Percentiles rank a stretch among this genome's conserved stretches.
Conservation (phyloP, 2,888 invertebrate genomes). For the Cheilosia grossa region DNA sequence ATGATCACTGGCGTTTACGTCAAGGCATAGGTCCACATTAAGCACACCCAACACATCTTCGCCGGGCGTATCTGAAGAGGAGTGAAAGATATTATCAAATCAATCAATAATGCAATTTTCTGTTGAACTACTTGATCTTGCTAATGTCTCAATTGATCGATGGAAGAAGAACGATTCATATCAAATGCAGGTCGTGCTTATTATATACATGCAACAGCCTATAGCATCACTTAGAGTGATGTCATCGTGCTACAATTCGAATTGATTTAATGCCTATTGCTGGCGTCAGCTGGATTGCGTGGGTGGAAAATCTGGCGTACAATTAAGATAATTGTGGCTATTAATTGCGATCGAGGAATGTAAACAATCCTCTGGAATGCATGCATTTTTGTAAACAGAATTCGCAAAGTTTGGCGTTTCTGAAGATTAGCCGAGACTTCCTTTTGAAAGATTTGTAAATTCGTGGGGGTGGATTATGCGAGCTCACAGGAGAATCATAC, state of each 20-base stretch:
- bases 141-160: constrained; percentile 37
- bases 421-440: background rate
- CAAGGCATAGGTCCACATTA: constrained; percentile 89
- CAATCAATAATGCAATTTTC: constrained; percentile 46
- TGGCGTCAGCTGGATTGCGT: background rate
- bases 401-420: background rate
- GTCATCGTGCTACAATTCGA: constrained; percentile 55
- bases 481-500: too few relatives aligned
- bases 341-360: background rate
- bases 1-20: constrained; percentile 90
- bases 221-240: constrained; percentile 33
- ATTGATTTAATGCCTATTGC: constrained; percentile 7
- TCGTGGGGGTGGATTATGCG: too few relatives aligned
- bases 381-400: background rate
- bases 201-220: constrained; percentile 24
- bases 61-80: constrained; percentile 83
- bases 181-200: constrained; percentile 38
- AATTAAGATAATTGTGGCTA: background rate
- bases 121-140: constrained; percentile 11
- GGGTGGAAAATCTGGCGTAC: background rate
- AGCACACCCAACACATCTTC: constrained; percentile 88
- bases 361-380: constrained; percentile 14
- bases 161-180: constrained; percentile 27
- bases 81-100: constrained; percentile 50
- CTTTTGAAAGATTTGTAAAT: too few relatives aligned